Evolutionary conservation across 2,888 invertebrate species (phyloP), one percentile per base, ranked within the genome.

Genomic region (Pediacus dermestoides): DNA sequence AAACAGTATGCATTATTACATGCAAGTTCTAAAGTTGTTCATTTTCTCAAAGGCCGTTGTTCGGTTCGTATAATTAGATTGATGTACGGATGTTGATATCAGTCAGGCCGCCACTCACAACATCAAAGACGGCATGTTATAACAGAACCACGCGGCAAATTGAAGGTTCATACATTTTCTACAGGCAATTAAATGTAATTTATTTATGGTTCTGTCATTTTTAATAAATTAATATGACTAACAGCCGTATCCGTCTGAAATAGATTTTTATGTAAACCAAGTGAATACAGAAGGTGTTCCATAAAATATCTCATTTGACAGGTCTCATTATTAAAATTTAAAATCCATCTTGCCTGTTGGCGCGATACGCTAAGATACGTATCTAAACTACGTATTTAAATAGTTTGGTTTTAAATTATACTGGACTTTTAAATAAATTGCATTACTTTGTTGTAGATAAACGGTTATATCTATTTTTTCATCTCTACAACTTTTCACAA

Each of bases 1-100:
- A n/a, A n/a, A 42, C 23, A 9, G 42, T 12, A 30, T 30, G 30
- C 35, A 46, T 46, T 46, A 46, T 46, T 46, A n/a, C 42, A 46
- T 42, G 33, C 33, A n/a, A 34, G 39, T 46, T 46, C 45, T 46
- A 46, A 46, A 46, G 39, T 42, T 46, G 45, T 42, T 42, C 37
- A 42, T 37, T 42, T 42, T 46, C 42, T 46, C 42, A 46, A 46
- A 46, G 42, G 34, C 42, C 39, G 45, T 42, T 44, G 45, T 46
- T 46, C 39, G 42, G 55, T 52, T 52, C 52, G 60, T 60, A 62
- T 61, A 60, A 63, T 62, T 63, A 63, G 64, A 63, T 64, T 63
- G 63, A 64, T 63, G 64, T 60, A 61, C 64, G 64, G 64, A 64
- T 63, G 64, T 63, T 64, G 64, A 64, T 64, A 63, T 61, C 62